Conservation (phyloP, 2,113 vertebrate genomes). For the Eolophus roseicapilla region DNA sequence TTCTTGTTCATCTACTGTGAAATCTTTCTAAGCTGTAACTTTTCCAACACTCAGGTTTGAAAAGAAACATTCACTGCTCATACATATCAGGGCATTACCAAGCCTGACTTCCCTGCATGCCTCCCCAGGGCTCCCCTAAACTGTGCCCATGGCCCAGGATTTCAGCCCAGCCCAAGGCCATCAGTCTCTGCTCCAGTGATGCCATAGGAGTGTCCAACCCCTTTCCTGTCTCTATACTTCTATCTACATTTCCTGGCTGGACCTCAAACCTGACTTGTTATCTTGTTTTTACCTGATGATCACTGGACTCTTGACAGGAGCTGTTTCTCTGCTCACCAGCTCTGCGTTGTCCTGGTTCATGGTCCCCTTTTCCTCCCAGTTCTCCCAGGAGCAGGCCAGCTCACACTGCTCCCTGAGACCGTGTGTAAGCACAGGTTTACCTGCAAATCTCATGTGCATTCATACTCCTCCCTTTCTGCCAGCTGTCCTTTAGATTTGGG, state of each 20-base stretch:
- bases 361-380: rapidly evolving
- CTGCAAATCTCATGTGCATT: not conserved
- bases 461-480: not conserved
- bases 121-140: not conserved
- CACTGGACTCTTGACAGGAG: not conserved
- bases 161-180: not conserved
- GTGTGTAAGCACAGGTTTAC: not conserved
- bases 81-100: not conserved
- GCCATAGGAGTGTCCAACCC: not conserved
- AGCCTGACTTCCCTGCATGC: not conserved
- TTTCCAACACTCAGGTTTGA: not conserved
- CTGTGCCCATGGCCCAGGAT: not conserved
- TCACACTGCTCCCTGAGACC: not conserved
- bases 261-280: not conserved
- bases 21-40: not conserved
- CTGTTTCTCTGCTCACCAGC: not conserved
- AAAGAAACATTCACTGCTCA: not conserved
- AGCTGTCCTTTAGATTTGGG: not conserved
- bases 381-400: not conserved
- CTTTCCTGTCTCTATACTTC: not conserved
- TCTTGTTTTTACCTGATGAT: not conserved
- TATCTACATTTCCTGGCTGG: not conserved
- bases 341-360: rapidly evolving
- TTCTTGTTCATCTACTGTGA: not conserved
- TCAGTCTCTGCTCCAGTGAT: not conserved